Evolutionary conservation across 53 echinoderm and acorn worm species (phyloP).

Genomic region (Arbacia lixula): DNA sequence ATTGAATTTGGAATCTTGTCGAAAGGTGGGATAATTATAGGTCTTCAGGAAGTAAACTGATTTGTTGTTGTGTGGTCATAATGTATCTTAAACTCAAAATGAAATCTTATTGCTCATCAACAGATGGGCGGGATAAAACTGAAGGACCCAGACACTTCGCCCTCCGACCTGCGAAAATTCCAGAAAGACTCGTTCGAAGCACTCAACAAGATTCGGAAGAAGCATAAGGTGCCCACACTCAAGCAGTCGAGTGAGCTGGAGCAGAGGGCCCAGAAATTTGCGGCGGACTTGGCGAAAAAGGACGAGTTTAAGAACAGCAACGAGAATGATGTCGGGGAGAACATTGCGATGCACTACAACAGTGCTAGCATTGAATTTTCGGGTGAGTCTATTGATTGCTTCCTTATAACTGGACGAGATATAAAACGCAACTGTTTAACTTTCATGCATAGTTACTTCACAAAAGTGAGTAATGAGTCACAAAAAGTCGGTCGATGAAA

Average conservation of each 20-base stretch:
- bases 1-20: too few relatives aligned
- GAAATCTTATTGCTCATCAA: too few relatives aligned
- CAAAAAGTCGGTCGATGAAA: too few relatives aligned
- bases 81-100: too few relatives aligned
- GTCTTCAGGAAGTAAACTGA: too few relatives aligned
- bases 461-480: too few relatives aligned
- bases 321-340: constrained; percentile 84
- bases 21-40: too few relatives aligned
- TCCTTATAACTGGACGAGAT: neutral
- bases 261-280: constrained; percentile 85
- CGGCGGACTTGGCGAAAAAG: constrained; percentile 82
- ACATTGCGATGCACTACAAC: constrained; percentile 93
- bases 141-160: constrained; percentile 73
- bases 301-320: constrained; percentile 87
- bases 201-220: constrained; percentile 82
- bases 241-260: constrained; percentile 74
- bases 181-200: constrained; percentile 70
- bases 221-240: constrained; percentile 67
- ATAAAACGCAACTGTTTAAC: too few relatives aligned
- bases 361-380: constrained; percentile 86
- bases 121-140: constrained; percentile 76
- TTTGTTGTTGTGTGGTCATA: too few relatives aligned
- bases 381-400: constrained; percentile 43
- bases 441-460: too few relatives aligned
- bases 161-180: constrained; percentile 74